Evolutionary conservation across 2,797 vertebrate species (phyloP).

Genomic region (Agapornis canus): DNA sequence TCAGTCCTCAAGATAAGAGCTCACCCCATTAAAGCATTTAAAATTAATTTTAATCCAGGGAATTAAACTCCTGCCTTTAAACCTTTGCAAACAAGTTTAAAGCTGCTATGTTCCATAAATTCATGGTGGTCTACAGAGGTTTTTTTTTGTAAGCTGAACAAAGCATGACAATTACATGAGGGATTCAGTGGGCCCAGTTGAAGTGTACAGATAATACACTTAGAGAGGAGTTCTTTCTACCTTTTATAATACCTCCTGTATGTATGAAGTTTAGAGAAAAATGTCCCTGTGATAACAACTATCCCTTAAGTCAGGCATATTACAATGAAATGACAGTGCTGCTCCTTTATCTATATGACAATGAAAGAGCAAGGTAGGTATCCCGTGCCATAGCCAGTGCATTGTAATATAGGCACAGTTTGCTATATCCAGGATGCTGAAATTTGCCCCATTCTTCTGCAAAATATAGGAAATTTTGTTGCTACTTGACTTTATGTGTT

Average conservation of each 20-base stretch:
- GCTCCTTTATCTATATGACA: neutral
- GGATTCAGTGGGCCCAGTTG: neutral
- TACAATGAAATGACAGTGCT: neutral
- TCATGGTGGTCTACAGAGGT: neutral
- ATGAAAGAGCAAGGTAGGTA: neutral
- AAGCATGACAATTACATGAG: neutral
- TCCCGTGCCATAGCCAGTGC: neutral
- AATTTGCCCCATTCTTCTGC: neutral
- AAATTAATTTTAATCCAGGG: constrained; percentile 46
- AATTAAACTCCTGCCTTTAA: constrained; percentile 45
- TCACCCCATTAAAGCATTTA: constrained; percentile 16
- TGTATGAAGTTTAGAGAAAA: neutral
- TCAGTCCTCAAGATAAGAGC: constrained; percentile 5
- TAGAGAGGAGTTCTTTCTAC: neutral
- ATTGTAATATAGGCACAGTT: neutral
- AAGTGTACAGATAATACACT: neutral
- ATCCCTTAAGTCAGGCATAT: neutral
- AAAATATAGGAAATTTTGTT: neutral
- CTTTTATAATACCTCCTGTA: neutral
- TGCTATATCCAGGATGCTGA: neutral
- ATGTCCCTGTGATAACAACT: constrained; percentile 3
- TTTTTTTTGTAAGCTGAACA: neutral
- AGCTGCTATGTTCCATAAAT: constrained; percentile 22
- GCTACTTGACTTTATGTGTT: neutral
- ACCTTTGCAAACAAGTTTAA: constrained; percentile 29